phyloP scores from a whole-genome alignment of 2,888 invertebrate species.

The Drosophila lutescens region DNA sequence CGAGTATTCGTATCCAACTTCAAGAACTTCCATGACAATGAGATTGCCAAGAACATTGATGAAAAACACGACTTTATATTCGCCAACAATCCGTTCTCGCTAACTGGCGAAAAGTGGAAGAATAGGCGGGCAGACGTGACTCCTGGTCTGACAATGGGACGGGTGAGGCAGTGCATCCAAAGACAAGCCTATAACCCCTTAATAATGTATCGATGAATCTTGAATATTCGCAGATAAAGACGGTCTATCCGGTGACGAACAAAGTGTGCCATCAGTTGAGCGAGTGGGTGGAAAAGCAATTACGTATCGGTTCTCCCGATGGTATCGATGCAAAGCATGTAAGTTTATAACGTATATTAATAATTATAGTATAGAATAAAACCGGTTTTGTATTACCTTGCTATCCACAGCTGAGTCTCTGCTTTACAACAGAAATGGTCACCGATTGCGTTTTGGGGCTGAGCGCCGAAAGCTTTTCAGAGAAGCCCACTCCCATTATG shows the following conservation, averaged over 20 bases:
- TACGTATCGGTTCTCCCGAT: constrained; percentile 62
- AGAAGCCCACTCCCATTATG: constrained; percentile 78
- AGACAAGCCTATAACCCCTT: neutral
- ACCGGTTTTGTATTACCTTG: neutral
- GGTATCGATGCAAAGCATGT: constrained; percentile 84
- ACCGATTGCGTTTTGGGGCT: constrained; percentile 85
- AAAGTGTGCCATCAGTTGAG: constrained; percentile 84
- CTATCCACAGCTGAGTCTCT: constrained; percentile 56
- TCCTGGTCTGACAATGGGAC: constrained; percentile 85
- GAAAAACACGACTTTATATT: constrained; percentile 84
- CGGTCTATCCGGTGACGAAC: constrained; percentile 85
- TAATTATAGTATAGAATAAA: neutral
- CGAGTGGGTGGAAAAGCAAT: constrained; percentile 82
- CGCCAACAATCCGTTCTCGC: constrained; percentile 85
- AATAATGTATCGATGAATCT: neutral
- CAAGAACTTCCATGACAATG: constrained; percentile 82
- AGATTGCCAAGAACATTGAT: constrained; percentile 64
- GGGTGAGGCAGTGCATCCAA: constrained; percentile 75
- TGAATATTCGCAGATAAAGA: constrained; percentile 80
- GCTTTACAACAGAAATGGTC: constrained; percentile 84
- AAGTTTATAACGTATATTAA: neutral
- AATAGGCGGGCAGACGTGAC: constrained; percentile 85
- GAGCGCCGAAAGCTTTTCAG: constrained; percentile 83
- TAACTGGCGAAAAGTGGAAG: constrained; percentile 85
- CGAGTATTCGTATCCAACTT: constrained; percentile 84